A percentile compares a stretch with the other conserved stretches of the same genome.
Evolutionary conservation across 2,797 vertebrate genomes (phyloP).

Genomic region (Florisuga fusca): DNA sequence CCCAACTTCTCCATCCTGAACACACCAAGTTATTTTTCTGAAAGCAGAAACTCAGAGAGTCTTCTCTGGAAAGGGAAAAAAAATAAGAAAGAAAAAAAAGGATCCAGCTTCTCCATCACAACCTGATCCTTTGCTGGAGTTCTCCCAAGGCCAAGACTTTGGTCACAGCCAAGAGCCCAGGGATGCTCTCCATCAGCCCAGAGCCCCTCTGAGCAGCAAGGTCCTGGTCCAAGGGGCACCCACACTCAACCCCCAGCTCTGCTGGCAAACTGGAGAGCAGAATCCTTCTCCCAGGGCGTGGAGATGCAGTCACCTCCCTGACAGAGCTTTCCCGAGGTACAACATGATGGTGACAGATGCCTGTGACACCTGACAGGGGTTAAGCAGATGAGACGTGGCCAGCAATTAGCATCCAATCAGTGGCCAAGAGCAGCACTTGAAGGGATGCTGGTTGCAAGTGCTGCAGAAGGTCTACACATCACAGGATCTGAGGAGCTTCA

Average conservation of each 20-base stretch:
- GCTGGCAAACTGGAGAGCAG: neutral
- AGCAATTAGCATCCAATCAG: neutral
- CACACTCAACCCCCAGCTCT: fast-evolving
- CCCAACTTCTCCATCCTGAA: neutral
- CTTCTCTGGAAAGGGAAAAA: neutral
- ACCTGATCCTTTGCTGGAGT: neutral
- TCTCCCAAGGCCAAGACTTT: neutral
- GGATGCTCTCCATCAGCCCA: no score
- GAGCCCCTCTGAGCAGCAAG: neutral
- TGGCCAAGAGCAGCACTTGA: neutral
- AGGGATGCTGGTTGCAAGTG: neutral
- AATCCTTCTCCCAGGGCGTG: neutral
- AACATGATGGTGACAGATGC: neutral
- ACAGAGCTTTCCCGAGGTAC: neutral
- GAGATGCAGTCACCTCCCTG: fast-evolving
- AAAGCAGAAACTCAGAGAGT: fast-evolving
- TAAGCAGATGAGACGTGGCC: neutral
- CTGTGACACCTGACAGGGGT: neutral
- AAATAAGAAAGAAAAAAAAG: neutral
- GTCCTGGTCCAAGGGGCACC: fast-evolving
- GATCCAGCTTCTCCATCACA: neutral
- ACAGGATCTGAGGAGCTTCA: neutral
- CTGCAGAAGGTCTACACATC: neutral
- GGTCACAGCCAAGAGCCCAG: neutral
- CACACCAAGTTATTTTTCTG: neutral